Conservation (phyloP, 2,797 vertebrate species). For the Sebastes hopkinsi region DNA sequence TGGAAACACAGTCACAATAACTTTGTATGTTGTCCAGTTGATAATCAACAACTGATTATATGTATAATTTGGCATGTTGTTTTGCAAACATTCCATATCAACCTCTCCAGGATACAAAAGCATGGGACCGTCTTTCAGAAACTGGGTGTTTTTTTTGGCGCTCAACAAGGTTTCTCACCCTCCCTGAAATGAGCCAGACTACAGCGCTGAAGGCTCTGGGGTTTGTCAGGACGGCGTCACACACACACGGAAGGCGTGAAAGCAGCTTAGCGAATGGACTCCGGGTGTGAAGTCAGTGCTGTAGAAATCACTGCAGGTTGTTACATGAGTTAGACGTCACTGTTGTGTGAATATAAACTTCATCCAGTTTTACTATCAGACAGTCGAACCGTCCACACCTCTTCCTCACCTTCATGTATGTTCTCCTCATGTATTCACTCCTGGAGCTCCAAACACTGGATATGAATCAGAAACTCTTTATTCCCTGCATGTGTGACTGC, state of each 20-base stretch:
- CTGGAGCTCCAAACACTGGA: not conserved
- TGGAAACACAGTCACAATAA: not conserved
- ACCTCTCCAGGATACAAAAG: not conserved
- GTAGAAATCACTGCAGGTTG: constrained; percentile 13
- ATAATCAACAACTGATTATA: not conserved
- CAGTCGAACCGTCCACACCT: not conserved
- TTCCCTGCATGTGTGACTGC: not conserved
- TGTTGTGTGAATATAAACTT: not conserved
- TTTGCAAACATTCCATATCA: not conserved
- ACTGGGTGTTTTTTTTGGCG: not conserved
- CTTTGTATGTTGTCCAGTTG: not conserved
- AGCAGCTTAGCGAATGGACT: constrained; percentile 1
- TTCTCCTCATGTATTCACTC: not conserved
- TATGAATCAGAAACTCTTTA: not conserved
- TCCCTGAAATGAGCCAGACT: not conserved
- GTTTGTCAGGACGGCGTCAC: constrained; percentile 14
- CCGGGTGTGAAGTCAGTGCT: constrained; percentile 9
- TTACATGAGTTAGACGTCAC: not conserved
- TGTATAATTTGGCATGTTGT: not conserved
- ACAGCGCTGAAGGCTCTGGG: not conserved
- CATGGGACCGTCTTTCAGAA: not conserved
- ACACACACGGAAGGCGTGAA: constrained; percentile 1
- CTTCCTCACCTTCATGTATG: not conserved
- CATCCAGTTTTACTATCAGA: not conserved
- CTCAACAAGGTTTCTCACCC: constrained; percentile 6